These are phyloP conservation scores for Orthonevra nobilis DNA, from an alignment of 2,888 invertebrate species.

Conservation along the genomic window DNA sequence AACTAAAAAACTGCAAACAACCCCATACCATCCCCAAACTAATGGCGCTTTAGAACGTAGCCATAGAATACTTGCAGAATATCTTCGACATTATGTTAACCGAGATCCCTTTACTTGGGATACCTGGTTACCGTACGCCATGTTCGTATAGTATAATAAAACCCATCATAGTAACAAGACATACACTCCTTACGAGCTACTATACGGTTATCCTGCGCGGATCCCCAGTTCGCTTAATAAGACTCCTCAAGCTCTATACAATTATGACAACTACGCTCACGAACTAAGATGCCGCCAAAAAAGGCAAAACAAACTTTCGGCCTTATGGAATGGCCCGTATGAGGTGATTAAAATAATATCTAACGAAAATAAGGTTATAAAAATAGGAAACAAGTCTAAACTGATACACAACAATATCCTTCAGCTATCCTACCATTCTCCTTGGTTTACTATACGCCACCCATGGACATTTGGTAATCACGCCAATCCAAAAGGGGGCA, in stretches of 20 bases:
- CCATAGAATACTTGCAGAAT: not conserved
- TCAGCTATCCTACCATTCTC: too few species aligned
- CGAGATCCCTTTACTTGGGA: slow-evolving; percentile 43
- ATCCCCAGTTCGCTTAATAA: not conserved
- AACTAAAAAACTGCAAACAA: too few species aligned
- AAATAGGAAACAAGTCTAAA: not conserved
- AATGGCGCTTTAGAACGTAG: too few species aligned
- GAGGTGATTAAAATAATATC: not conserved
- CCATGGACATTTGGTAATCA: too few species aligned
- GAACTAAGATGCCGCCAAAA: slow-evolving; percentile 3
- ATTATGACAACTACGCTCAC: not conserved
- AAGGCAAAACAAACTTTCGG: not conserved
- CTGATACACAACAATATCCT: not conserved
- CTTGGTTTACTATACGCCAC: too few species aligned
- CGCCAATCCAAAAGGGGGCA: too few species aligned
- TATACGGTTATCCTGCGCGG: not conserved
- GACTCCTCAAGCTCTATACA: not conserved
- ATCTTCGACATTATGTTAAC: slow-evolving; percentile 67
- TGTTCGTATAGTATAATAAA: slow-evolving; percentile 2
- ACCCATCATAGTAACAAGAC: not conserved
- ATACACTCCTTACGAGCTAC: slow-evolving; percentile 4
- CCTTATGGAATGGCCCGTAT: not conserved
- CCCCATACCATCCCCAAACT: too few species aligned
- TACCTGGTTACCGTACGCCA: slow-evolving; percentile 10
- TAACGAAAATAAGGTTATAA: not conserved